Base-by-base conservation (phyloP, 37 sponge, comb jelly and placozoan genomes). In the Geodia barretti region DNA sequence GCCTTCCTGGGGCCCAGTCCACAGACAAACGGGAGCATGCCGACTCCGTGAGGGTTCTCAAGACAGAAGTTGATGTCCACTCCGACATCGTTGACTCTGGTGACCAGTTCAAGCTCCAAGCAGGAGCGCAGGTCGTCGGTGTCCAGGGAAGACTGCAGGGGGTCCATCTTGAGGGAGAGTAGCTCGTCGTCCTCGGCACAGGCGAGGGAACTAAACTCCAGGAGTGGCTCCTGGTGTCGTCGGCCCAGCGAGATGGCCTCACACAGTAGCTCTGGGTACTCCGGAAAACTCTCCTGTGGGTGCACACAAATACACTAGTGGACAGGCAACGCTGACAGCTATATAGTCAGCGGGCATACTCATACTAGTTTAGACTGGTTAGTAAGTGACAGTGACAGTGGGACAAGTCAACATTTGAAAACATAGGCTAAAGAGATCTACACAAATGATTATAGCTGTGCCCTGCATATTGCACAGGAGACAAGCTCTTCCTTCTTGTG, bases 1-100 rank as follows among this genome's bases (percentile, higher is more conserved):
- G 94, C 93, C 79, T 98, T 98, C 62, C 99, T 81, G 8, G 99
- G 99, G 20, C 99, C 99, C 26, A 98, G 75, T 1, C 99, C 99
- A 82, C 89, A 87, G 64, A 98, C 91, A 81, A 84, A 98, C 68
- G 84, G 74, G 19, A 96, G 80, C 63, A 91, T 60, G 28, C 40
- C 35, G 43, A 74, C 75, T 40, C 81, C 80, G 78, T 90, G 93
- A 26, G 85, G 79, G 69, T 92, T 86, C 66, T 95, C 91, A 75
- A 96, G 62, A 59, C 89, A 75, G 28, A 71, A 77, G 82, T 94
- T 93, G 21, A 98, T 68, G 66, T 98, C 99, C 8, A 98, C 97
- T 60, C 99, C 99, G 29, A 96, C 89, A 66, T 92, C 85, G 34
- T 94, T 94, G 7, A 98, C 79, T 4, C 77, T 70, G 17, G 75